Evolutionary conservation across 2,888 invertebrate genomes (phyloP).

Genomic region (Polydrusus pterygomalis): DNA sequence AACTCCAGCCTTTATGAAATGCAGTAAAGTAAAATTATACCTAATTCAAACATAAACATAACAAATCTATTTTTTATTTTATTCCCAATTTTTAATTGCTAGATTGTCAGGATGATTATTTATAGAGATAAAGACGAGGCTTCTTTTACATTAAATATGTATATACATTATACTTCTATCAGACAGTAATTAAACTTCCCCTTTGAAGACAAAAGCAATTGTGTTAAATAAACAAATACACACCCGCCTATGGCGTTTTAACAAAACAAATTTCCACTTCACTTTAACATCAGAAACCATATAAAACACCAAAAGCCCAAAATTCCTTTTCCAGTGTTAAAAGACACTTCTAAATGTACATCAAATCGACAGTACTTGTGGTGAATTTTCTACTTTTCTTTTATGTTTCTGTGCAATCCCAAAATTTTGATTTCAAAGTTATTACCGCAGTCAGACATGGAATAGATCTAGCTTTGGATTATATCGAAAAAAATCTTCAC

Average conservation of each 20-base stretch:
- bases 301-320: conserved; percentile 34
- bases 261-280: conserved; percentile 13
- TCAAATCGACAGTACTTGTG: conserved; percentile 11
- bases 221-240: conserved; percentile 29
- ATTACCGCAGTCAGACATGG: conserved; percentile 58
- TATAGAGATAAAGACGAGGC: too few relatives aligned
- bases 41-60: too few relatives aligned
- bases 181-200: not conserved
- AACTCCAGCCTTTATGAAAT: too few relatives aligned
- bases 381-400: conserved; percentile 14
- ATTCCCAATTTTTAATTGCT: not conserved
- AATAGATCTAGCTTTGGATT: conserved; percentile 59
- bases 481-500: conserved; percentile 59
- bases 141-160: too few relatives aligned
- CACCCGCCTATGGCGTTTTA: conserved; percentile 40
- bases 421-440: conserved; percentile 55
- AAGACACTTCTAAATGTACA: conserved; percentile 36
- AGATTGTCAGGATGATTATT: too few relatives aligned
- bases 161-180: too few relatives aligned
- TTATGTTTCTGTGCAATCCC: conserved; percentile 11
- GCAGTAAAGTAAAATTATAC: too few relatives aligned
- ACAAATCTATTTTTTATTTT: not conserved
- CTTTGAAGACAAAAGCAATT: not conserved
- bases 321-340: conserved; percentile 28
- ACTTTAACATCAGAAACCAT: conserved; percentile 30